Percentiles rank a stretch among this genome's conserved stretches.
Conservation (phyloP, 2,797 vertebrate species). For the Lepilemur ruficaudatus region DNA sequence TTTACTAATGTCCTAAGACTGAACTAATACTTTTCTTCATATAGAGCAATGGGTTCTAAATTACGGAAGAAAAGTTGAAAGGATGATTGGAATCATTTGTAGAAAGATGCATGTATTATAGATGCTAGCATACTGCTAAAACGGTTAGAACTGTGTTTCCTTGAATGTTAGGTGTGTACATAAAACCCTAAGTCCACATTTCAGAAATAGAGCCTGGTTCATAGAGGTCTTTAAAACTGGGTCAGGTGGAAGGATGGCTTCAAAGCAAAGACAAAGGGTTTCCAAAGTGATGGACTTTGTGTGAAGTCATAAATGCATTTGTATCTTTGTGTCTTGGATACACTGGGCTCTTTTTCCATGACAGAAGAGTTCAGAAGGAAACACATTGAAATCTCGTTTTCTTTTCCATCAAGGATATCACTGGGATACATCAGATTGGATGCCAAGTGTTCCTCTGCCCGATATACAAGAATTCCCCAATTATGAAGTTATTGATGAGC, state of each 20-base stretch:
- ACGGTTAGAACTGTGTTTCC: background rate
- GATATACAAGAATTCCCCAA: constrained; percentile 98
- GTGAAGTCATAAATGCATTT: background rate
- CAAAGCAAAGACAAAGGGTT: background rate
- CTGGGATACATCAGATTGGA: constrained; percentile 99
- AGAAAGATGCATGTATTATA: background rate
- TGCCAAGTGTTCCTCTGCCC: constrained; percentile 97
- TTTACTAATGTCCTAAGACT: background rate
- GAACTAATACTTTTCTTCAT: background rate
- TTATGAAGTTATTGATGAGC: constrained; percentile 95
- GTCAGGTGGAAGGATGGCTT: background rate
- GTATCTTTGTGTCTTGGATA: background rate
- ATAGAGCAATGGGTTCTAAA: background rate
- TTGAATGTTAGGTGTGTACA: background rate
- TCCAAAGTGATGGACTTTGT: background rate
- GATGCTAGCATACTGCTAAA: background rate
- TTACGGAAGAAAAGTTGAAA: background rate
- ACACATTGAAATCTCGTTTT: background rate
- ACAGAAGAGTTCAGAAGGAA: background rate
- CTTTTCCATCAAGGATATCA: constrained; percentile 91
- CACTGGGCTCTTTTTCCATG: background rate
- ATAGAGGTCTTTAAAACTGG: background rate
- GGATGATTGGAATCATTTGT: background rate
- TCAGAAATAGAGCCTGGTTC: background rate
- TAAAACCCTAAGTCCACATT: background rate